Conservation (phyloP, 2,797 vertebrate species). For the Paedocypris micromegethes region DNA sequence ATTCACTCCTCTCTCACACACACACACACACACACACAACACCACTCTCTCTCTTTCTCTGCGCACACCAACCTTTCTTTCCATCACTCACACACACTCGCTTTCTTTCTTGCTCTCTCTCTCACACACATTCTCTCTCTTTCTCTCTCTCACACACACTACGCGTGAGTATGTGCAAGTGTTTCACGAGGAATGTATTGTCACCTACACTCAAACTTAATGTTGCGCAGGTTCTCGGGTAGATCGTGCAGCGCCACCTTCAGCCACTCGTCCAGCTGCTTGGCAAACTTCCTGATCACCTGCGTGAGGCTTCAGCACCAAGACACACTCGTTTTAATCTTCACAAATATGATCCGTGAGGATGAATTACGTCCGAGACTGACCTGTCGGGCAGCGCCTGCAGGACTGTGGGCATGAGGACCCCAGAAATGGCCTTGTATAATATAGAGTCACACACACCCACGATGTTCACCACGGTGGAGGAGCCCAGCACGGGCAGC, state of each 20-base stretch:
- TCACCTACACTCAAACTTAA: constrained; percentile 93
- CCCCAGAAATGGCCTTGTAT: constrained; percentile 98
- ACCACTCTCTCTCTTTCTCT: too few species aligned
- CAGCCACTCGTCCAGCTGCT: constrained; percentile 97
- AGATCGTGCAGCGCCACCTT: constrained; percentile 96
- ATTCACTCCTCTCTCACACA: too few species aligned
- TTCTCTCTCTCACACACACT: too few species aligned
- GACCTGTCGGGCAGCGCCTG: constrained; percentile 97
- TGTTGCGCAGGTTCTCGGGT: constrained; percentile 94
- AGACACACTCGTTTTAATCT: constrained; percentile 5
- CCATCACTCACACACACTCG: too few species aligned
- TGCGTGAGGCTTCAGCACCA: constrained; percentile 83
- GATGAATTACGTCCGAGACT: constrained; percentile 36
- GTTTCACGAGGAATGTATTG: background rate
- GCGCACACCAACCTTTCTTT: too few species aligned
- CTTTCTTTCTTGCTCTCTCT: too few species aligned
- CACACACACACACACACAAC: too few species aligned
- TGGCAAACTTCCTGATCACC: constrained; percentile 98
- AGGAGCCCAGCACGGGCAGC: constrained; percentile 91
- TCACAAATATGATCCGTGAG: background rate
- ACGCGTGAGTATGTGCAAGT: too few species aligned
- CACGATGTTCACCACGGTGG: constrained; percentile 95
- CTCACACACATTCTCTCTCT: too few species aligned
- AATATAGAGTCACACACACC: constrained; percentile 98
- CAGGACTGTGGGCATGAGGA: constrained; percentile 96